Evolutionary conservation across 2,113 vertebrate genomes (phyloP).

Genomic region (Aspidoscelis tigris): DNA sequence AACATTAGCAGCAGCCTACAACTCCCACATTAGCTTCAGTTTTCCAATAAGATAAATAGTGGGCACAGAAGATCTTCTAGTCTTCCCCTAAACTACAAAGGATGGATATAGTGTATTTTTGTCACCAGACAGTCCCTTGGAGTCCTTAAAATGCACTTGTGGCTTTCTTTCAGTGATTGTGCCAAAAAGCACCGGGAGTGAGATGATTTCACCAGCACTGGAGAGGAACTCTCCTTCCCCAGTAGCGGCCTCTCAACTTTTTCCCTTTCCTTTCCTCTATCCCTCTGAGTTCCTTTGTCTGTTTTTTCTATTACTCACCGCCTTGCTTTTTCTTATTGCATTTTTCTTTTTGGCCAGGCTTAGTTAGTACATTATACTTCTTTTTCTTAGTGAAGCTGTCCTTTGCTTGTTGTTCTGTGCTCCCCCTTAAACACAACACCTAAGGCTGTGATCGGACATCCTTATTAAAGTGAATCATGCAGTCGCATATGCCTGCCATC

Average conservation of each 20-base stretch:
- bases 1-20: neutral
- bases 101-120: neutral
- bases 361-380: conserved; percentile 12
- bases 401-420: neutral
- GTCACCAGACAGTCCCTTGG: neutral
- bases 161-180: neutral
- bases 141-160: neutral
- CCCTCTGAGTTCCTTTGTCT: conserved; percentile 66
- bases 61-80: neutral
- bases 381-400: neutral
- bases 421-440: neutral
- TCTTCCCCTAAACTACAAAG: neutral
- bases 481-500: too few species aligned
- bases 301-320: conserved; percentile 65
- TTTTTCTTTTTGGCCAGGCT: conserved; percentile 15
- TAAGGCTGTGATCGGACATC: too few species aligned
- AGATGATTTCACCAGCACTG: conserved; percentile 61
- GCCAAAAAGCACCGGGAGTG: conserved; percentile 21
- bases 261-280: conserved; percentile 56
- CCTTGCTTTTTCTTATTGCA: conserved; percentile 34
- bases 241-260: conserved; percentile 68
- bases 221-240: conserved; percentile 53
- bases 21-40: neutral
- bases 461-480: too few species aligned
- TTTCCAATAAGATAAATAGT: neutral